Evolutionary conservation across 2,797 vertebrate species (phyloP), one percentile per base, ranked within the genome.

Genomic region (Pseudochaenichthys georgianus): DNA sequence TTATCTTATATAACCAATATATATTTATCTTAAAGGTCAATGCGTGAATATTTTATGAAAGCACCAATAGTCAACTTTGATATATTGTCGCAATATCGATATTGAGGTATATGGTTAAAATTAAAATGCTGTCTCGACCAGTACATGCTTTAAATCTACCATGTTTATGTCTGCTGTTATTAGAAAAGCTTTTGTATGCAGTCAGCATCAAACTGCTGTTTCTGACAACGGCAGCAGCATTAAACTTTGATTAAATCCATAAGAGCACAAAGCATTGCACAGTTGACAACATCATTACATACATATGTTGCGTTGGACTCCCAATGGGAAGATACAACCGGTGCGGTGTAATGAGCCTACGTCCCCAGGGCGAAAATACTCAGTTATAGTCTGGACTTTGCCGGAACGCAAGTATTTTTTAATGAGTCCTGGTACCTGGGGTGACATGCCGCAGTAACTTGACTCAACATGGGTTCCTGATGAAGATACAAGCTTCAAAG

Each of bases 211-310:
- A 73, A 74, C 57, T 19, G 0, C 12, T 63, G 64, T 73, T 75
- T 68, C 21, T 61, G 54, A 66, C 38, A 64, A 72, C 28, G 41
- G 61, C 57, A 64, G 23, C 68, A 54, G 11, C 63, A 68, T 88
- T 74, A 74, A 80, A 80, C 38, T 59, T 82, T 80, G 51, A 84
- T 78, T 41, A 45, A 73, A 71, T 74, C 69, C 72, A 82, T 70
- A 45, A 59, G 45, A 45, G 63, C 59, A 47, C 58, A 74, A 15
- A 42, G 46, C 75, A 78, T 85, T 71, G 80, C 80, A 55, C 70
- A 78, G 19, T 52, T 82, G 57, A 79, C 46, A 72, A 72, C 64
- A 63, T 31, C 42, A 1, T 73, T 45, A 65, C 19, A 70, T 58
- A 70, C 78, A 82, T 65, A 13, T 43, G n/a, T 77, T 64, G 41